A percentile compares a stretch with the other conserved stretches of the same genome.
Evolutionary conservation across 2,888 invertebrate genomes (phyloP).

Genomic region (Drosophila neoperkinsi): DNA sequence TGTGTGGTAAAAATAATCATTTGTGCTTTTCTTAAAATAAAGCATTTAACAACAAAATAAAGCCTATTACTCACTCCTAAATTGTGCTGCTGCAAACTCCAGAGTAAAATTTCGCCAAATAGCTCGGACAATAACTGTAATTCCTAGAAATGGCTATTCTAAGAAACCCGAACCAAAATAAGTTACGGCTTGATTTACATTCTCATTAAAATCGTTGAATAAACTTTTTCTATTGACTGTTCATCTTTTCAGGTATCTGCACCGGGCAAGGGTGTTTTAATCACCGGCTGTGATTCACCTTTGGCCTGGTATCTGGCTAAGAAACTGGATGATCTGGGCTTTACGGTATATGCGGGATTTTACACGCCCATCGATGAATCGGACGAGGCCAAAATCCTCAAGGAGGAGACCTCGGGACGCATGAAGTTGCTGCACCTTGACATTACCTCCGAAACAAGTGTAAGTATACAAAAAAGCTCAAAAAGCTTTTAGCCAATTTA

Average conservation of each 20-base stretch:
- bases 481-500: constrained; percentile 26
- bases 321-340: constrained; percentile 92
- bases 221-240: not conserved
- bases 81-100: not conserved
- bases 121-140: not conserved
- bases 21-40: not conserved
- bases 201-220: not conserved
- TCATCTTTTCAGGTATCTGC: constrained; percentile 89
- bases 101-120: not conserved
- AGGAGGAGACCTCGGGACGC: constrained; percentile 91
- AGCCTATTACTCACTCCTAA: not conserved
- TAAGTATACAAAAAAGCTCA: constrained; percentile 69
- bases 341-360: constrained; percentile 95
- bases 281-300: constrained; percentile 91
- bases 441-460: constrained; percentile 91
- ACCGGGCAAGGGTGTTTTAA: constrained; percentile 92
- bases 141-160: not conserved
- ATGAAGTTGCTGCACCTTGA: constrained; percentile 91
- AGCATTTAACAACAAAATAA: not conserved
- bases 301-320: constrained; percentile 88
- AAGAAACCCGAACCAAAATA: not conserved
- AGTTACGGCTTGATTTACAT: constrained; percentile 1
- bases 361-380: constrained; percentile 88
- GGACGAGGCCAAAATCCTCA: constrained; percentile 90
- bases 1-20: not conserved